Base-by-base conservation (phyloP, 1,140 invertebrate species). In the Forficula auricularia region DNA sequence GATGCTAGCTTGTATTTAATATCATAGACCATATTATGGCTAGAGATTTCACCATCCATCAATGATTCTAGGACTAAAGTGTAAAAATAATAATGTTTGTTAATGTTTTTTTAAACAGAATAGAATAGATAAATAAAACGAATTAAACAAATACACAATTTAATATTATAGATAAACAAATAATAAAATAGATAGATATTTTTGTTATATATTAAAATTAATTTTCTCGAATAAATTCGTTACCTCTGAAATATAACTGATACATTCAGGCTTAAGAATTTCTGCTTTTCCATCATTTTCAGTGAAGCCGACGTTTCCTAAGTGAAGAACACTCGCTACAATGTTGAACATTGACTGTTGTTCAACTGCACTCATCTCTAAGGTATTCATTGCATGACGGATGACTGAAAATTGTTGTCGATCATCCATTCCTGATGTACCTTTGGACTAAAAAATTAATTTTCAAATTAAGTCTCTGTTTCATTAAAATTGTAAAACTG, bases 341-440 rank as follows among this genome's bases (percentile, higher is more conserved):
- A 83, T 79, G 10, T 65, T 61, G 54, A 85, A 82, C 45, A 90
- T 77, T 49, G 82, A 79, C 9, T 65, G 62, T 58, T 82, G 80
- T 49, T 82, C 79, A 12, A 61, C 52, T 10, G 68, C 56, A 4
- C 59, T 62, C 47, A 84, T 74, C 39, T 81, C 78, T 13, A 83
- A 75, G 0, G 74, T 70, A 33, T 68, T 66, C 66, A 83, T 71
- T 0, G 79, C 80, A 32, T 69, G 69, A 42, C 67, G 61, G 0
- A 84, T 73, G 10, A 10, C 4, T 6, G 19, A 18, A 42, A 30
- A 39, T 15, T 42, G 40, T 30, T 8, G 7, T 14, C 30, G 8
- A 9, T 34, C 27, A 42, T 42, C 40, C 12, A 32, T 42, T 33
- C 34, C 18, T 6, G 13, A 6, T 36, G 22, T 6, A 27, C 22